Conservation (phyloP, 2,888 invertebrate species). For the Pammene aurita region DNA sequence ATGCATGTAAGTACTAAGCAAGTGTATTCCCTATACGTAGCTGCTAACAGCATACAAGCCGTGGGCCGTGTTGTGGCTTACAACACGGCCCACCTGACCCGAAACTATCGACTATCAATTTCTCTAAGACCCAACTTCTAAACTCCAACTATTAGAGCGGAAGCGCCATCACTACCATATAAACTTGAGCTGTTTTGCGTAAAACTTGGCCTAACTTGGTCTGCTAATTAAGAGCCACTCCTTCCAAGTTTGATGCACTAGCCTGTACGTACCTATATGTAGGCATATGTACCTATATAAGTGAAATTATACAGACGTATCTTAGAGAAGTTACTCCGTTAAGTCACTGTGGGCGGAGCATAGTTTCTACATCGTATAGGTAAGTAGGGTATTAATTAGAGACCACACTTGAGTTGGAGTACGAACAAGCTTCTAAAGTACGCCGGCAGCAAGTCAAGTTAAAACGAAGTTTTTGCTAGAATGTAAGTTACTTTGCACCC, state of each 20-base stretch:
- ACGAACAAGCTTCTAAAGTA: too few relatives aligned
- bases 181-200: neutral
- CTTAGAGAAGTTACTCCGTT: neutral
- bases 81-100: slow-evolving; percentile 32
- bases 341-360: too few relatives aligned
- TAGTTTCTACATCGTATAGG: too few relatives aligned
- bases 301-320: neutral
- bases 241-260: slow-evolving; percentile 47
- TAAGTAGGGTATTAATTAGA: too few relatives aligned
- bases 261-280: slow-evolving; percentile 20
- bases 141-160: neutral
- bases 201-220: slow-evolving; percentile 43
- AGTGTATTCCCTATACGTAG: slow-evolving; percentile 1
- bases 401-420: too few relatives aligned
- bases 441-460: too few relatives aligned
- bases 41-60: slow-evolving; percentile 27
- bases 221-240: slow-evolving; percentile 50
- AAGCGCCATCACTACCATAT: neutral
- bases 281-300: neutral
- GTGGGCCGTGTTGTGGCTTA: too few relatives aligned
- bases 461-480: too few relatives aligned
- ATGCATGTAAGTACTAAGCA: neutral
- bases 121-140: slow-evolving; percentile 24
- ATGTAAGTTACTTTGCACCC: too few relatives aligned
- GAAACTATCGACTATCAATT: slow-evolving; percentile 37